Evolutionary conservation across 2,888 invertebrate genomes (phyloP).

Genomic region (Holacanthella duospinosa): DNA sequence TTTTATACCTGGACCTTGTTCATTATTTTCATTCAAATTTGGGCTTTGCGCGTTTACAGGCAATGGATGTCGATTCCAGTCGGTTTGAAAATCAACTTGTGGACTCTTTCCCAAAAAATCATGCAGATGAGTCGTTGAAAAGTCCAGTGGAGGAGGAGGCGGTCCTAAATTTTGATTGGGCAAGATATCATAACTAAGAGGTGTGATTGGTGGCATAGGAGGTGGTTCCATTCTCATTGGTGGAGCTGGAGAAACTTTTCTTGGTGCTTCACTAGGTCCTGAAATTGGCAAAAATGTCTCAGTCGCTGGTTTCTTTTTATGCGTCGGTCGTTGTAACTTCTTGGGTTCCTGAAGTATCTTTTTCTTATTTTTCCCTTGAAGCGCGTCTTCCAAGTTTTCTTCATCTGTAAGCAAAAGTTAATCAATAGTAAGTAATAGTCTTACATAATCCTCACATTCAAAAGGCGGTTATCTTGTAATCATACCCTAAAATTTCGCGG

Average conservation of each 20-base stretch:
- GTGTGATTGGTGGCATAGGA: not conserved
- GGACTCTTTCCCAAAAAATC: not conserved
- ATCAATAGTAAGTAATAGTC: no score
- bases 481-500: no score
- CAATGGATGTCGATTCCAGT: conserved; percentile 9
- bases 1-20: not conserved
- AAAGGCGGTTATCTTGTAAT: no score
- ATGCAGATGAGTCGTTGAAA: not conserved
- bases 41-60: not conserved
- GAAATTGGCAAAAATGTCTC: conserved; percentile 4
- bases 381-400: no score
- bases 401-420: no score
- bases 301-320: conserved; percentile 12
- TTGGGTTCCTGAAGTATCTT: no score
- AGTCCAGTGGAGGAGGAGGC: conserved; percentile 9
- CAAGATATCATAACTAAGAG: not conserved
- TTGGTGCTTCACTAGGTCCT: not conserved
- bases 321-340: not conserved
- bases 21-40: not conserved
- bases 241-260: not conserved
- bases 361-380: no score
- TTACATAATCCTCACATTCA: no score
- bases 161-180: conserved; percentile 13
- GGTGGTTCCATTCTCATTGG: not conserved
- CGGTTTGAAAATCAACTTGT: not conserved